Evolutionary conservation across 1,140 invertebrate species (phyloP).

Genomic region (Teleogryllus occipitalis): DNA sequence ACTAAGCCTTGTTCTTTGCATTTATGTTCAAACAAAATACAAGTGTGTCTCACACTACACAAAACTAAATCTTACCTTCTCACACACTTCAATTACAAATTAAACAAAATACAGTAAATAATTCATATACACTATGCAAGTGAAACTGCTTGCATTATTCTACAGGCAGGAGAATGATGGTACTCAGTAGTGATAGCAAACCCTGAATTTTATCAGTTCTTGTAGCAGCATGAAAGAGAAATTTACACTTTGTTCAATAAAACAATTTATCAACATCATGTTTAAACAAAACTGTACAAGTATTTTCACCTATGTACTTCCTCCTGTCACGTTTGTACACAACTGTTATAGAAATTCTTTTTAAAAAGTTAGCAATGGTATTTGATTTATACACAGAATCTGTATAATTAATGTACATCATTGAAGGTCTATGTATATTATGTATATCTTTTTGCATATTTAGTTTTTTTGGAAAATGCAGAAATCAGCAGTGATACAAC

Average conservation of each 20-base stretch:
- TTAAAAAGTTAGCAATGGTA: neutral
- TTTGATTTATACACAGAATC: conserved; percentile 16
- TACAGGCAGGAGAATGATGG: conserved; percentile 9
- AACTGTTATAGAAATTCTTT: conserved; percentile 16
- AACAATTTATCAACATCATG: conserved; percentile 13
- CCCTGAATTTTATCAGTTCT: conserved; percentile 8
- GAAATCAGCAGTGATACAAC: conserved; percentile 10
- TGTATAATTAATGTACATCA: conserved; percentile 13
- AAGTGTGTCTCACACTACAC: neutral
- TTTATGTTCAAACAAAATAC: neutral
- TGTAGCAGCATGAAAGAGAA: neutral
- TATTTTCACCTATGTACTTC: conserved; percentile 8
- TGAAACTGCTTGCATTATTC: conserved; percentile 4
- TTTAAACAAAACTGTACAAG: conserved; percentile 21
- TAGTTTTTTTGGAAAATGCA: neutral
- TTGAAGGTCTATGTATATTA: neutral
- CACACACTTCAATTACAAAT: neutral
- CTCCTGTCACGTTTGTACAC: conserved; percentile 10
- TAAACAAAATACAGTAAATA: neutral
- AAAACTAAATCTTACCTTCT: neutral
- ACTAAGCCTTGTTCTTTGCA: neutral
- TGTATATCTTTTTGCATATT: conserved; percentile 10
- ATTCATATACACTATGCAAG: neutral
- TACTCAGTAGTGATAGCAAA: conserved; percentile 8
- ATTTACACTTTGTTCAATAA: conserved; percentile 8